These are phyloP conservation scores for Cetonia aurata DNA, from an alignment of 2,888 invertebrate species.

Conservation along the genomic window DNA sequence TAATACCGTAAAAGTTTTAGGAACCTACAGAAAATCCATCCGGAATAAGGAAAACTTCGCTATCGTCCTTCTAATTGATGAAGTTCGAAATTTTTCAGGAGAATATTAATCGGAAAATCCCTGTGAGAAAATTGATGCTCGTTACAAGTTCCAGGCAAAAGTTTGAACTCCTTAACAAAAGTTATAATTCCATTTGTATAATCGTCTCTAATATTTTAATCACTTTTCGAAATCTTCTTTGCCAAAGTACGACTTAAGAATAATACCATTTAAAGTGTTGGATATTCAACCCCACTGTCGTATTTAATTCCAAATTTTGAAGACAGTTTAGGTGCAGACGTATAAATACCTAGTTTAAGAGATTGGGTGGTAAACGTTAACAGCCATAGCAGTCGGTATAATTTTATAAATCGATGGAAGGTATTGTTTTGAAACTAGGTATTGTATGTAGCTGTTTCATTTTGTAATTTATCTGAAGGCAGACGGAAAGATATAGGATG, in stretches of 20 bases:
- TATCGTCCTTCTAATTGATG: conserved; percentile 28
- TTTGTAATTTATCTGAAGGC: too few species aligned
- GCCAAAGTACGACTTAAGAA: conserved; percentile 9
- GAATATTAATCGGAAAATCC: conserved; percentile 40
- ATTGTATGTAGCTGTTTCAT: too few species aligned
- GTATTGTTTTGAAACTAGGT: too few species aligned
- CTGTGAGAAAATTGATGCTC: conserved; percentile 40
- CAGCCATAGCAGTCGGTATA: too few species aligned
- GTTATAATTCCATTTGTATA: conserved; percentile 37
- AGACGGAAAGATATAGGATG: too few species aligned
- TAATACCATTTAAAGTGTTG: conserved; percentile 25
- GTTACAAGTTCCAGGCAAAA: conserved; percentile 21
- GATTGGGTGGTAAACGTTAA: too few species aligned
- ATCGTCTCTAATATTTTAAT: conserved; percentile 33
- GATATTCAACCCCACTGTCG: background rate
- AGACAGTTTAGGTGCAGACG: too few species aligned
- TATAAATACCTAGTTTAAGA: too few species aligned
- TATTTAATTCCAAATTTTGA: too few species aligned
- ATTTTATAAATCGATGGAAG: too few species aligned
- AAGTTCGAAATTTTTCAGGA: conserved; percentile 24
- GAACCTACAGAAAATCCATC: conserved; percentile 5
- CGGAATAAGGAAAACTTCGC: conserved; percentile 3
- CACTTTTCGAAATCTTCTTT: conserved; percentile 20
- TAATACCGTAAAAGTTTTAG: background rate
- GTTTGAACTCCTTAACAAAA: conserved; percentile 36